A percentile compares a stretch with the other conserved stretches of the same genome.
phyloP scores from a whole-genome alignment of 2,888 invertebrate species.

The Caradrina kadenii region DNA sequence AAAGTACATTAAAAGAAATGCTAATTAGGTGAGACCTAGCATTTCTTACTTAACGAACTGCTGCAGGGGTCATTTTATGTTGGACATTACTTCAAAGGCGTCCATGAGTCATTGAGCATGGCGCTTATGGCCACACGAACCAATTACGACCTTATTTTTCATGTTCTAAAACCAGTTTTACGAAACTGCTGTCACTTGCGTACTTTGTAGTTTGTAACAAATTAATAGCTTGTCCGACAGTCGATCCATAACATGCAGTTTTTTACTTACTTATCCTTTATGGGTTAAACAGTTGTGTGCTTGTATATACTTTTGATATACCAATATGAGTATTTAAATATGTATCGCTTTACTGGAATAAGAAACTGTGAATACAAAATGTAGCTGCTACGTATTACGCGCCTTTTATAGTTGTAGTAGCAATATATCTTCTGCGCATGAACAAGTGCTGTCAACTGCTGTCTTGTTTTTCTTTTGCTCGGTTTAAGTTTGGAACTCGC shows the following conservation, averaged over 20 bases:
- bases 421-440: conserved; percentile 24
- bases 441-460: not conserved
- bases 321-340: not conserved
- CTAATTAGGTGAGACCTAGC: conserved; percentile 34
- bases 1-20: conserved; percentile 27
- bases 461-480: not conserved
- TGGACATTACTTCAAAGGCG: conserved; percentile 34
- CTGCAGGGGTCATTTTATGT: conserved; percentile 21
- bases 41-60: not conserved
- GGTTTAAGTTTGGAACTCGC: not conserved
- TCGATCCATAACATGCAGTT: conserved; percentile 7
- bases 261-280: conserved; percentile 25
- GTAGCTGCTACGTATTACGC: not conserved
- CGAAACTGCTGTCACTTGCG: conserved; percentile 32
- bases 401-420: conserved; percentile 28
- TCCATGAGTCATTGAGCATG: conserved; percentile 44
- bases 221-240: conserved; percentile 10
- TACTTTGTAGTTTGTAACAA: conserved; percentile 15
- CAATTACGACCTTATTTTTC: conserved; percentile 52
- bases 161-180: conserved; percentile 41
- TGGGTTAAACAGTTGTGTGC: not conserved
- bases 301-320: not conserved
- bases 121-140: conserved; percentile 40
- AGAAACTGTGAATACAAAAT: not conserved
- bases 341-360: not conserved